phyloP scores from a whole-genome alignment of 2,888 invertebrate species.

The Netelia inedita region DNA sequence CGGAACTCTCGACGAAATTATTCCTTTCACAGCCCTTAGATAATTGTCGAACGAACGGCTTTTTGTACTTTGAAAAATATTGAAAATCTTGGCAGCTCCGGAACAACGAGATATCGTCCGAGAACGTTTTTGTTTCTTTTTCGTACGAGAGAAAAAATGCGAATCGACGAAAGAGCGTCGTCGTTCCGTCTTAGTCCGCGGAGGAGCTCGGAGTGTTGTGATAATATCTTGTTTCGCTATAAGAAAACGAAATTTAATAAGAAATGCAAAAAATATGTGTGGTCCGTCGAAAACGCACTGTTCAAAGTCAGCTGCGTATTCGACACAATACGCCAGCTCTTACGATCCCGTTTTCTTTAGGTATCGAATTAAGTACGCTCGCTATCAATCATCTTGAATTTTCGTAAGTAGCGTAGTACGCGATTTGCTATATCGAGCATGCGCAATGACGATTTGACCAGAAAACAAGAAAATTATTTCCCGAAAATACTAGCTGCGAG shows the following conservation, averaged over 20 bases:
- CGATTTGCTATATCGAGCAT: constrained; percentile 3
- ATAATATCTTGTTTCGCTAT: constrained; percentile 53
- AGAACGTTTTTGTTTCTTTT: constrained; percentile 26
- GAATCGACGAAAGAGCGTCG: constrained; percentile 10
- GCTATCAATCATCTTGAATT: not conserved
- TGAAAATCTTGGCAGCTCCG: not conserved
- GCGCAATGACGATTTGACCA: not conserved
- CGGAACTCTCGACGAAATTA: constrained; percentile 77
- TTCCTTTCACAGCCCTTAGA: constrained; percentile 68
- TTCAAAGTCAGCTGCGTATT: constrained; percentile 2
- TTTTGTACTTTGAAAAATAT: not conserved
- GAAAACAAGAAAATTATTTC: not conserved
- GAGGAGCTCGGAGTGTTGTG: constrained; percentile 58
- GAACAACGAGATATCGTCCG: constrained; percentile 16
- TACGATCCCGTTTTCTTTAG: constrained; percentile 31
- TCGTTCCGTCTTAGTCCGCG: constrained; percentile 4
- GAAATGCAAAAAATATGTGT: constrained; percentile 2
- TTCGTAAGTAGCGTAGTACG: not conserved
- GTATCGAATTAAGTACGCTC: constrained; percentile 17
- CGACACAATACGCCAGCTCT: constrained; percentile 13
- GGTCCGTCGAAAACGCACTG: constrained; percentile 6
- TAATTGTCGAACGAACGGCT: not conserved
- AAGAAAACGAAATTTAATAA: constrained; percentile 3
- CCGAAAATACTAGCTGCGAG: not conserved
- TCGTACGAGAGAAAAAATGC: not conserved